A percentile compares a stretch with the other conserved stretches of the same genome.
Conservation (phyloP, 2,888 invertebrate genomes). For the Ecliptopera silaceata region DNA sequence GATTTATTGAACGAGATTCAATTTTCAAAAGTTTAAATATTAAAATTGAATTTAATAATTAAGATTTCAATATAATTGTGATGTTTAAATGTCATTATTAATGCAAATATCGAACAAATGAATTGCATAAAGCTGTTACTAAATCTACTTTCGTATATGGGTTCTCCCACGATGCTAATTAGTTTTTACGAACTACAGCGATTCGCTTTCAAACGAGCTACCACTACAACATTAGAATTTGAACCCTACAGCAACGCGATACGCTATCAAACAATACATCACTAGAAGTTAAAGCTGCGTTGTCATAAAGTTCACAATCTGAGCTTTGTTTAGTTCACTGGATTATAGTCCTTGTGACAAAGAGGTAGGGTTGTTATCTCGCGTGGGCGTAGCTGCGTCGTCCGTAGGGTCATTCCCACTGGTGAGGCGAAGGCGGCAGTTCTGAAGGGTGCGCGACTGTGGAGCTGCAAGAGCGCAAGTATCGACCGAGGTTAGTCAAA, state of each 20-base stretch:
- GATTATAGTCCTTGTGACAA: constrained; percentile 2
- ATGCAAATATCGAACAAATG: constrained; percentile 17
- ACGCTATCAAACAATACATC: constrained; percentile 10
- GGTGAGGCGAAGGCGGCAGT: constrained; percentile 98
- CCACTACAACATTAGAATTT: constrained; percentile 20
- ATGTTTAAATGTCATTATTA: constrained; percentile 11
- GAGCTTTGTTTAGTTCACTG: neutral
- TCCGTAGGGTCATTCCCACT: constrained; percentile 94
- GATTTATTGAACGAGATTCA: constrained; percentile 20
- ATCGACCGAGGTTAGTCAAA: constrained; percentile 41
- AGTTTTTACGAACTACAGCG: constrained; percentile 9
- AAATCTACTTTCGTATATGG: constrained; percentile 13
- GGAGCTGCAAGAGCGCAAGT: constrained; percentile 87
- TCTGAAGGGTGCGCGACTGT: constrained; percentile 98
- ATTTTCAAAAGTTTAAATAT: constrained; percentile 8
- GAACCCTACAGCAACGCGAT: constrained; percentile 20
- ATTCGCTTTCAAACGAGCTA: constrained; percentile 12
- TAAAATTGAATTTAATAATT: constrained; percentile 12
- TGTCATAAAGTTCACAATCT: constrained; percentile 17
- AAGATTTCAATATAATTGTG: constrained; percentile 17
- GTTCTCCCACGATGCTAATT: constrained; percentile 6
- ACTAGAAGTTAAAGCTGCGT: constrained; percentile 16
- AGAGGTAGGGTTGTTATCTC: constrained; percentile 44
- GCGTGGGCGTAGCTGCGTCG: constrained; percentile 61
- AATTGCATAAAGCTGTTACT: constrained; percentile 16